Evolutionary conservation across 2,113 vertebrate genomes (phyloP).

Genomic region (Oplegnathus fasciatus): DNA sequence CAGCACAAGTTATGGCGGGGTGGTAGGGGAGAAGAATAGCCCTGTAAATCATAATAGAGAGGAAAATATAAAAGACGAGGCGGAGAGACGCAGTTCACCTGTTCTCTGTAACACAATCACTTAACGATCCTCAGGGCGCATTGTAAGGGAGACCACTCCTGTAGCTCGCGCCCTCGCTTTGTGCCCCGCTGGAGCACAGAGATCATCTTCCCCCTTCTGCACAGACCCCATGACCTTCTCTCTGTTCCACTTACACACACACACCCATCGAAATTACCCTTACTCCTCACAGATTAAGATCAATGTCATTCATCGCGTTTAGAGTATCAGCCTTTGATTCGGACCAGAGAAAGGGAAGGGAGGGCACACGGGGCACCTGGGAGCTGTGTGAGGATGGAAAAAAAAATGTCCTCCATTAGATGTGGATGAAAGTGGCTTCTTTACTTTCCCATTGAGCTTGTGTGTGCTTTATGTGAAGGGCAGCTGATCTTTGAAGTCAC

Average conservation of each 20-base stretch:
- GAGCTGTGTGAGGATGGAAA: constrained; percentile 76
- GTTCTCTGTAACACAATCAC: constrained; percentile 85
- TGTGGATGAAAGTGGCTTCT: constrained; percentile 63
- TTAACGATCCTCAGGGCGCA: constrained; percentile 78
- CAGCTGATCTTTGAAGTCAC: constrained; percentile 42
- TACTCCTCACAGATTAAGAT: constrained; percentile 83
- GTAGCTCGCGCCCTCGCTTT: constrained; percentile 76
- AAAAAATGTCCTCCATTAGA: constrained; percentile 63
- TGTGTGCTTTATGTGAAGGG: constrained; percentile 27
- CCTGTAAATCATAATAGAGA: constrained; percentile 81
- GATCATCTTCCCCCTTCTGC: constrained; percentile 86
- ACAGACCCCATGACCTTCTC: constrained; percentile 84
- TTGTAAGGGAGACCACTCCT: constrained; percentile 74
- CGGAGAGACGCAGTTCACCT: constrained; percentile 82
- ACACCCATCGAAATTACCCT: constrained; percentile 79
- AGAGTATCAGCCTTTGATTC: constrained; percentile 86
- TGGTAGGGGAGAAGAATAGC: constrained; percentile 72
- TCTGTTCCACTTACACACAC: constrained; percentile 83
- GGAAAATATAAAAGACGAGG: constrained; percentile 76
- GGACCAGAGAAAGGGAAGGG: constrained; percentile 85
- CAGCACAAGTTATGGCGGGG: constrained; percentile 78
- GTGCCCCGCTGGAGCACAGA: constrained; percentile 74
- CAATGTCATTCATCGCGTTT: constrained; percentile 83
- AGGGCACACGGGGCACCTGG: constrained; percentile 74
- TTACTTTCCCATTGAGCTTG: constrained; percentile 56